These are phyloP conservation scores for Holothuria glaberrima DNA, from an alignment of 35 echinoderm and acorn worm genomes.

Conservation along the genomic window DNA sequence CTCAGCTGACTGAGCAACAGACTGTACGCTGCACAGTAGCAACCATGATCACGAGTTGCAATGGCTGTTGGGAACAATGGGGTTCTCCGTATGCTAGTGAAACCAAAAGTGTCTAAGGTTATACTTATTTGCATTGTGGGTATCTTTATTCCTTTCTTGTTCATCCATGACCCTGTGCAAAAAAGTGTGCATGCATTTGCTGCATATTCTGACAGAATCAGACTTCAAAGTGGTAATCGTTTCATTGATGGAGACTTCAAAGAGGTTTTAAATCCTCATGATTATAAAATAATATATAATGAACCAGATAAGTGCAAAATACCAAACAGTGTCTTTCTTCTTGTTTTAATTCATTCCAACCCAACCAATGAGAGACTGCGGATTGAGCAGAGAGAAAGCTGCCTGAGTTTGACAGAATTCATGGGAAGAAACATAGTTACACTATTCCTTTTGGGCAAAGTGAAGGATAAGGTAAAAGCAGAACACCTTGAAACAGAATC, in stretches of 20 bases:
- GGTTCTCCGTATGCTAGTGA: too few relatives aligned
- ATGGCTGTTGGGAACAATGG: too few relatives aligned
- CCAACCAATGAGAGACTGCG: conserved; percentile 19
- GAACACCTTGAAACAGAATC: conserved; percentile 29
- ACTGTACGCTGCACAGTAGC: too few relatives aligned
- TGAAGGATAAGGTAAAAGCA: not conserved
- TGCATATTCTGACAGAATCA: not conserved
- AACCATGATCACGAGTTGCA: too few relatives aligned
- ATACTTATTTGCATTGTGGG: not conserved
- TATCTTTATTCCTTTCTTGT: conserved; percentile 10
- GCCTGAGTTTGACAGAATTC: conserved; percentile 8
- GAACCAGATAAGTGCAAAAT: conserved; percentile 11
- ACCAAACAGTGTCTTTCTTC: conserved; percentile 40
- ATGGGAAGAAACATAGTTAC: conserved; percentile 49
- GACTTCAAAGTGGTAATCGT: not conserved
- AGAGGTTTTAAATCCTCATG: conserved; percentile 29
- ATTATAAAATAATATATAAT: conserved; percentile 8
- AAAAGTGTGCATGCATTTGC: not conserved
- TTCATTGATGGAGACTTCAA: not conserved
- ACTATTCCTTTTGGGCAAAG: conserved; percentile 43
- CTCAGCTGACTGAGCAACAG: too few relatives aligned
- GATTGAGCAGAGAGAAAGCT: conserved; percentile 20
- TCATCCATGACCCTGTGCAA: not conserved
- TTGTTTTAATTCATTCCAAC: conserved; percentile 58
- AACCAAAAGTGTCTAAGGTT: too few relatives aligned